Evolutionary conservation across 1,140 invertebrate genomes (phyloP), one percentile per base, ranked within the genome.

Genomic region (Orchesella cincta): DNA sequence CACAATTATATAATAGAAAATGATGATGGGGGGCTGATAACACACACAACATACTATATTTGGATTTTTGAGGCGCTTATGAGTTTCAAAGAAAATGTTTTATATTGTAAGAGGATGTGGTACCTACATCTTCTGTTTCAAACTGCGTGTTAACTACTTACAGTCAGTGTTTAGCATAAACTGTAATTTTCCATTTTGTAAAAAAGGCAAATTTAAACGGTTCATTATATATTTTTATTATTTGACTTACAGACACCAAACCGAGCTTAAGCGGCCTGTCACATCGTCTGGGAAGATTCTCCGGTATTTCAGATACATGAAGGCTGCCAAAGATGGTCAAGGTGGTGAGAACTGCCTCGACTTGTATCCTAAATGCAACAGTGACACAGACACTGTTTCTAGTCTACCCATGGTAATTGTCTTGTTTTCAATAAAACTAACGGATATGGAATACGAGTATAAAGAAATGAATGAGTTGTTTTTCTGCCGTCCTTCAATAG

Each of bases 261-360:
- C 93, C 84, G 93, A 94, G 82, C 85, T 95, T 35, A 87, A 92
- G 18, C 92, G 93, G 71, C 93, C 93, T 1, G 90, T 91, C 0
- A 91, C 90, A 1, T 92, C 94, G 84, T 94, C 94, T 83, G 91
- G 92, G 5, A 93, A 94, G 78, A 93, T 94, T 35, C 85, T 95
- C 18, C 86, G 93, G 36, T 95, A 94, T 87, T 95, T 94, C 88
- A 90, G 90, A 57, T 94, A 94, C 84, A 94, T 95, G 93, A 91
- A 93, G 80, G 92, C 93, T 0, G 93, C 93, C 5, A 92, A 93
- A 82, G 91, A 93, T 79, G 93, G 93, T 0, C 93, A 95, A 82
- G 93, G 94, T 80, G 91, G 91, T 1, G 84, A 88, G 8, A 89
- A 91, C 80, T 95, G 93, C 83, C 79, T 89, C 0, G 83, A 86